phyloP scores from a whole-genome alignment of 2,797 vertebrate species.

The Acanthurus lineatus region DNA sequence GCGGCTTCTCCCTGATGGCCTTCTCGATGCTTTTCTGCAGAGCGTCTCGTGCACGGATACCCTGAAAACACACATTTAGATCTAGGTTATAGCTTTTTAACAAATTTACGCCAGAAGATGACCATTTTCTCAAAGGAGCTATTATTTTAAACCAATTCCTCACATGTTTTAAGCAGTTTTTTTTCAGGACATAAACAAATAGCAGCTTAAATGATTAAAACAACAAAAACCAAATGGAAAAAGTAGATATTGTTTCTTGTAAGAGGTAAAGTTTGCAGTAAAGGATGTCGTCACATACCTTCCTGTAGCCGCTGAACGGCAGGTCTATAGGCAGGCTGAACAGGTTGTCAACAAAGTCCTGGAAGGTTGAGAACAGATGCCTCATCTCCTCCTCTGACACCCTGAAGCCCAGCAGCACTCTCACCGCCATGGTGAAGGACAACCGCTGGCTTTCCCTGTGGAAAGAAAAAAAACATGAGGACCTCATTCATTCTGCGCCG shows the following conservation, averaged over 20 bases:
- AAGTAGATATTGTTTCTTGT: too few relatives aligned
- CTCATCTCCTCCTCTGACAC: slow-evolving; percentile 93
- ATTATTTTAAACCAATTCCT: neutral
- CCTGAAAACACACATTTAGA: slow-evolving; percentile 77
- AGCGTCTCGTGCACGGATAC: slow-evolving; percentile 93
- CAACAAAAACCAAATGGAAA: too few relatives aligned
- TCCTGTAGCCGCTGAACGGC: slow-evolving; percentile 96
- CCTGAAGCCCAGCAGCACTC: slow-evolving; percentile 95
- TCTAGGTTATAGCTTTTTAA: neutral
- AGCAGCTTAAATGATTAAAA: too few relatives aligned
- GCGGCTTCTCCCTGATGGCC: slow-evolving; percentile 95
- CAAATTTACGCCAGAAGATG: neutral
- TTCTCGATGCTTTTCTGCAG: slow-evolving; percentile 95
- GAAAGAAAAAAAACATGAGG: neutral
- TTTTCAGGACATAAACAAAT: too few relatives aligned
- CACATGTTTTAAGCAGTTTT: neutral
- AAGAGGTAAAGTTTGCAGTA: neutral
- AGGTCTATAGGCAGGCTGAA: slow-evolving; percentile 96
- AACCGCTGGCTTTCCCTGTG: slow-evolving; percentile 91
- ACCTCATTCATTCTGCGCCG: too few relatives aligned
- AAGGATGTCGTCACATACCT: slow-evolving; percentile 82
- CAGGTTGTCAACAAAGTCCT: slow-evolving; percentile 97
- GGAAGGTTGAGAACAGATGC: slow-evolving; percentile 93
- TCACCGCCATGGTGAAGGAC: slow-evolving; percentile 96
- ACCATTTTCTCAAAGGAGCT: neutral